Evolutionary conservation across 2,113 vertebrate species (phyloP).

Genomic region (Eurystomus gularis): DNA sequence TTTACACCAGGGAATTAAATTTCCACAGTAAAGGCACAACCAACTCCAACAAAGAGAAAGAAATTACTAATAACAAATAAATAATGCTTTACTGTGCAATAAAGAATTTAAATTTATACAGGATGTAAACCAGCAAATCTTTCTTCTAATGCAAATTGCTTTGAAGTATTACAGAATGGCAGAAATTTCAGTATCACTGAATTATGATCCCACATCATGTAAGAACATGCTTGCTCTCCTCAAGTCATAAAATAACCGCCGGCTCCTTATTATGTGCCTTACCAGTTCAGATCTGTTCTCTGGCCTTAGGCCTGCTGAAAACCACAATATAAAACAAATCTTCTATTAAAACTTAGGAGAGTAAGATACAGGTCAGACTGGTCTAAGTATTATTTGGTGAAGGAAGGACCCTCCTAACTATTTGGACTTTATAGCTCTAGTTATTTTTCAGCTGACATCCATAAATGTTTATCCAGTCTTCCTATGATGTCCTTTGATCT

Average conservation of each 20-base stretch:
- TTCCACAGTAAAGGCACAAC: neutral
- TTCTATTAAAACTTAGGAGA: neutral
- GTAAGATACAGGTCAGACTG: neutral
- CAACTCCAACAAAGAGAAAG: neutral
- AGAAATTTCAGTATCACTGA: neutral
- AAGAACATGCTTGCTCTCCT: neutral
- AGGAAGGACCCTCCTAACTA: constrained; percentile 7
- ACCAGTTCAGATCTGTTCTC: constrained; percentile 27
- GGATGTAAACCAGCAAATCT: neutral
- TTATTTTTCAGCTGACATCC: neutral
- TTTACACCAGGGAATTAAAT: neutral
- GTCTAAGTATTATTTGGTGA: neutral
- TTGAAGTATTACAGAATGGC: neutral
- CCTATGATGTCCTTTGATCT: constrained; percentile 34
- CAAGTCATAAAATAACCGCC: neutral
- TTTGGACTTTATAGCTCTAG: neutral
- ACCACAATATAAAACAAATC: neutral
- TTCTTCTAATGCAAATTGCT: neutral
- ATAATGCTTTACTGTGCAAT: neutral
- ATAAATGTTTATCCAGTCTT: constrained; percentile 16
- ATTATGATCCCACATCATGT: neutral
- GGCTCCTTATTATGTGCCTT: neutral
- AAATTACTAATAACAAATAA: neutral
- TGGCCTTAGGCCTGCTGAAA: constrained; percentile 16
- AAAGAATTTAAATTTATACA: neutral